A percentile compares a stretch with the other conserved stretches of the same genome.
Conservation (phyloP, 1,140 invertebrate species). For the Mamestra configurata region DNA sequence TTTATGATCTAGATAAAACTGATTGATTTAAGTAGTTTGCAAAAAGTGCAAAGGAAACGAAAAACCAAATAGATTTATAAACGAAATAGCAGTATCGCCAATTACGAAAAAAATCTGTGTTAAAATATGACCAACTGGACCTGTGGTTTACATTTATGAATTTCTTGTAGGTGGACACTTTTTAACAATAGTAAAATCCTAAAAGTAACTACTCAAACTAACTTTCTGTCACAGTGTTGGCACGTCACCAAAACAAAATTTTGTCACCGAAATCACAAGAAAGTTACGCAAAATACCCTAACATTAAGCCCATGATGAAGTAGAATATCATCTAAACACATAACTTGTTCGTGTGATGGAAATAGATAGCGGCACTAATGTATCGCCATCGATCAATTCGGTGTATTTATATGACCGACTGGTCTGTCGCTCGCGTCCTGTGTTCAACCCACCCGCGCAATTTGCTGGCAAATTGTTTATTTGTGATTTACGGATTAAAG, state of each 20-base stretch:
- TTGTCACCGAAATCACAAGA: too few species aligned
- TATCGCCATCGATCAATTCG: slow-evolving; percentile 20
- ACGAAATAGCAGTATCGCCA: too few species aligned
- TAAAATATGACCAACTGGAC: too few species aligned
- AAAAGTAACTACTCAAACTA: too few species aligned
- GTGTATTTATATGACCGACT: slow-evolving; percentile 38
- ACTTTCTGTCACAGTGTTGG: too few species aligned
- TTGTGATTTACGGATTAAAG: slow-evolving; percentile 11
- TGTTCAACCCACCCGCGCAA: slow-evolving; percentile 1
- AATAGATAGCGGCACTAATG: slow-evolving; percentile 36
- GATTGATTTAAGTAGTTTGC: not conserved
- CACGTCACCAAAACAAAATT: too few species aligned
- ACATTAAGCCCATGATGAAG: not conserved
- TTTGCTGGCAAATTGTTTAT: slow-evolving; percentile 35
- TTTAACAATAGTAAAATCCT: too few species aligned
- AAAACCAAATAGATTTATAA: too few species aligned
- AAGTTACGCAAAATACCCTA: not conserved
- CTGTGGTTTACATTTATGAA: too few species aligned
- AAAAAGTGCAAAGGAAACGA: not conserved
- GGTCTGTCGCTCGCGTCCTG: slow-evolving; percentile 31
- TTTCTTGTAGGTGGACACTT: too few species aligned
- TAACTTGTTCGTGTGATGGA: slow-evolving; percentile 20
- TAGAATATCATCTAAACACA: slow-evolving; percentile 20
- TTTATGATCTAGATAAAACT: too few species aligned
- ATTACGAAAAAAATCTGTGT: too few species aligned